Conservation (phyloP, 2,797 vertebrate genomes). For the Mus spretus region DNA sequence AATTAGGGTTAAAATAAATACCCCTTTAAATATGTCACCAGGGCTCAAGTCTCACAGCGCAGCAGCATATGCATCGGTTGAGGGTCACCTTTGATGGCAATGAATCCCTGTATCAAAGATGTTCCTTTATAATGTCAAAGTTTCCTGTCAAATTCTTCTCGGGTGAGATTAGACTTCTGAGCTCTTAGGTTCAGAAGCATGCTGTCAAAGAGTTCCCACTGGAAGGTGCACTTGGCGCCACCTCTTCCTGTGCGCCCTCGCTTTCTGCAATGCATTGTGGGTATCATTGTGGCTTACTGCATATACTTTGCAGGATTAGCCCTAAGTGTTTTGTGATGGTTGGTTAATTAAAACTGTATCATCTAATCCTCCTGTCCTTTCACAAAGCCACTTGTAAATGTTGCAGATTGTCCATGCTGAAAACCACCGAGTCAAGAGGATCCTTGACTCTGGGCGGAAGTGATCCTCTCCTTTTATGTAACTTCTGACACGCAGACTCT, state of each 20-base stretch:
- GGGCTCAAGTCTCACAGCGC: not conserved
- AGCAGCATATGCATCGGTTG: not conserved
- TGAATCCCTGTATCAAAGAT: not conserved
- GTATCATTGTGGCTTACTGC: rapidly evolving
- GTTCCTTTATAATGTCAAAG: not conserved
- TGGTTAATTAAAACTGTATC: constrained; percentile 34
- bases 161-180: not conserved
- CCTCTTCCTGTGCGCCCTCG: not conserved
- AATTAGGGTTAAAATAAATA: not conserved
- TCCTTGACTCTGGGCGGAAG: not conserved
- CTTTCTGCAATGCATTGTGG: not conserved
- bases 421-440: rapidly evolving
- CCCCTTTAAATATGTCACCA: not conserved
- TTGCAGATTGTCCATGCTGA: not conserved
- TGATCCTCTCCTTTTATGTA: not conserved
- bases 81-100: not conserved
- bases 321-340: not conserved
- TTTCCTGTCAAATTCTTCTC: not conserved
- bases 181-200: not conserved
- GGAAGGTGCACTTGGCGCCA: too few species aligned
- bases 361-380: not conserved
- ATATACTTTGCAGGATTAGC: not conserved
- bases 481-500: not conserved
- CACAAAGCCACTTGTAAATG: not conserved
- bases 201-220: not conserved